Evolutionary conservation across 1,140 invertebrate genomes (phyloP), one percentile per base, ranked within the genome.

Genomic region (Atopsyche davidsoni): DNA sequence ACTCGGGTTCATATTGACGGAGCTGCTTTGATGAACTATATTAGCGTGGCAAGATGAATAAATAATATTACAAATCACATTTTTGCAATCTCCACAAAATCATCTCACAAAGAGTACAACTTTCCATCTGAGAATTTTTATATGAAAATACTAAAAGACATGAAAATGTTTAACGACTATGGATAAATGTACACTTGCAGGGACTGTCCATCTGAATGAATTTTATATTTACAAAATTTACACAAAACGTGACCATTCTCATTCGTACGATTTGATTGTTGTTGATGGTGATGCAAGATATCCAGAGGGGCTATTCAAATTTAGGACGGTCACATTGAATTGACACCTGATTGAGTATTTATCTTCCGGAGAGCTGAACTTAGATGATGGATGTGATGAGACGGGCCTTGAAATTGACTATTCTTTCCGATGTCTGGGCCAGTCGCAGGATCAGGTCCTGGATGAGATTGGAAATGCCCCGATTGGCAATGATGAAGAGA

Each of bases 381-480:
- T 88, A 89, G 67, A 90, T 89, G 68, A 89, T 82, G 49, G 86
- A 85, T 63, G 86, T 90, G 69, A 90, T 86, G 56, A 90, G 76
- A 78, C 86, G 81, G 62, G 87, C 87, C 74, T 89, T 90, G 82
- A 89, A 90, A 81, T 89, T 89, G 61, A 90, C 87, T 73, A 90
- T 85, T 68, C 86, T 81, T 69, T 90, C 87, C 66, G 86, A 89
- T 59, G 86, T 89, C 64, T 87, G 86, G 34, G 87, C 87, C 62
- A 89, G 76, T 62, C 87, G 84, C 78, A 90, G 76, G 70, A 89
- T 89, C 58, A 90, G 78, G 69, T 90, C 87, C 67, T 89, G 86
- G 51, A 89, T 79, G 57, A 90, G 77, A 66, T 89, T 89, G 58
- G 87, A 84, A 59, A 89, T 79, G 52, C 87, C 87, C 57, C 86